Conservation (phyloP, 2,888 invertebrate genomes). For the Eustalomyia histrio region DNA sequence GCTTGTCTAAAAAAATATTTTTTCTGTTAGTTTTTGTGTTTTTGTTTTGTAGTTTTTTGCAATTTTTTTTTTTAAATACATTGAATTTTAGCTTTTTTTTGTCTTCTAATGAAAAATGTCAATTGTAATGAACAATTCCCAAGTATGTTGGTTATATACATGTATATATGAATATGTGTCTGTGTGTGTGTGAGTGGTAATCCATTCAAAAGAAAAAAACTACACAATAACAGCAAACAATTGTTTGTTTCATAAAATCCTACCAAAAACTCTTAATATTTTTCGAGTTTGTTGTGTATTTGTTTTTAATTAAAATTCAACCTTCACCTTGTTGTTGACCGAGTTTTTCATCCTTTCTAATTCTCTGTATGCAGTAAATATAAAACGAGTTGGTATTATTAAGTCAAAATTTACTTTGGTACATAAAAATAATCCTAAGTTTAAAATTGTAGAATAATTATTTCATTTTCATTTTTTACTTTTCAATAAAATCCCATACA, state of each 20-base stretch:
- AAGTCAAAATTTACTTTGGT: not conserved
- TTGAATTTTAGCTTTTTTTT: no score
- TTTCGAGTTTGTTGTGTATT: not conserved
- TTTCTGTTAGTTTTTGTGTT: no score
- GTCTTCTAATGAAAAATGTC: no score
- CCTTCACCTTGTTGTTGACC: constrained; percentile 65
- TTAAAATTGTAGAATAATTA: not conserved
- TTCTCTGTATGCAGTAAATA: not conserved
- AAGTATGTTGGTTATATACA: no score
- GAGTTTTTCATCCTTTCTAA: constrained; percentile 28
- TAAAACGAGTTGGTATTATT: not conserved
- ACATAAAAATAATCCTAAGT: not conserved
- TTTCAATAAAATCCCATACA: not conserved
- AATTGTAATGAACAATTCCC: no score
- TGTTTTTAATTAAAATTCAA: constrained; percentile 50
- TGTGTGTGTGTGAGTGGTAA: constrained; percentile 3
- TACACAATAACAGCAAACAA: not conserved
- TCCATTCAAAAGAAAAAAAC: not conserved
- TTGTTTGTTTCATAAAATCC: constrained; percentile 3
- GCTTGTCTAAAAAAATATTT: no score
- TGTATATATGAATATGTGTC: not conserved
- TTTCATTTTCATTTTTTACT: not conserved
- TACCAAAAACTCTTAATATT: not conserved
- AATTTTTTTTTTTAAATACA: no score
- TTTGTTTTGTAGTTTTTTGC: no score